Evolutionary conservation across 2,888 invertebrate species (phyloP).

Genomic region (Lypha dubia): DNA sequence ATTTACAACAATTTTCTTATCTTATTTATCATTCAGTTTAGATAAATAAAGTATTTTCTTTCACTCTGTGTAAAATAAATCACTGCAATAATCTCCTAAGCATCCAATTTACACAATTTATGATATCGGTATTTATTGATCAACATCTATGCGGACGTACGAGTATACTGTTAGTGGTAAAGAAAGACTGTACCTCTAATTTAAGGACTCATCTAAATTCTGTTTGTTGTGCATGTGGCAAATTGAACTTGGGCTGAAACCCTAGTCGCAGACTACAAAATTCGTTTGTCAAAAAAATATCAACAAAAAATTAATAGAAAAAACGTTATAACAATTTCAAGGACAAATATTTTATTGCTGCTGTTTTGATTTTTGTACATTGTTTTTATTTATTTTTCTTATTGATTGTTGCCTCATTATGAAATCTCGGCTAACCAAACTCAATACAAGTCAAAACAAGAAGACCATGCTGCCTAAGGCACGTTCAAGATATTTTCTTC

Average conservation of each 20-base stretch:
- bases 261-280: background rate
- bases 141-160: too few relatives aligned
- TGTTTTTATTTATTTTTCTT: background rate
- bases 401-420: background rate
- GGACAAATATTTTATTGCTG: too few relatives aligned
- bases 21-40: too few relatives aligned
- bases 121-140: background rate
- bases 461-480: background rate
- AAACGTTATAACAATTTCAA: background rate
- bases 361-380: too few relatives aligned
- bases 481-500: background rate
- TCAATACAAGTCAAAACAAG: background rate
- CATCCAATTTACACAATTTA: background rate
- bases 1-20: too few relatives aligned
- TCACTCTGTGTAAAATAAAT: background rate
- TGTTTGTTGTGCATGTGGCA: background rate
- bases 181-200: background rate
- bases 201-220: background rate
- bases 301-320: background rate
- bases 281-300: background rate
- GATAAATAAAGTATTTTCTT: background rate
- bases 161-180: background rate
- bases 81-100: background rate
- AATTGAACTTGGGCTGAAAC: background rate
- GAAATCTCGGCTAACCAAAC: background rate